Base-by-base conservation (phyloP, 2,888 invertebrate genomes). In the Cyclophora punctaria region DNA sequence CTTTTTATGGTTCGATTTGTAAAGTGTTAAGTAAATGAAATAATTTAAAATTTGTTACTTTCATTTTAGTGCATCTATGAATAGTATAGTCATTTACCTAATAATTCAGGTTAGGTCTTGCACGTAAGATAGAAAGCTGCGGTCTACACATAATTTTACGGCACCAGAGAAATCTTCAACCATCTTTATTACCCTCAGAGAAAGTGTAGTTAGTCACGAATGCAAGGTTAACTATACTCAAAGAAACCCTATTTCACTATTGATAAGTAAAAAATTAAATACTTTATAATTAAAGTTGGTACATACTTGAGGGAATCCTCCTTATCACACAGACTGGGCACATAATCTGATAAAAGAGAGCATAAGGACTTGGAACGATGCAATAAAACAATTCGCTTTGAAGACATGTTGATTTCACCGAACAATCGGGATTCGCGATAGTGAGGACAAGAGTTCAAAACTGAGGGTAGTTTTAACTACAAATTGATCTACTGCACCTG, bases 311-410 rank as follows among this genome's bases (percentile, higher is more conserved):
- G 33, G 3, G 34, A 6, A 44, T 42, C 4, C 4, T 42, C 42
- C n/a, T 42, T 42, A 7, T 20, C 44, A 5, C 34, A 33, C 6
- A 6, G 6, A 6, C 35, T 35, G 34, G 34, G 7, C 4, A 44
- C 46, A 5, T 49, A 45, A 5, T 61, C 57, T 41, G 34, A 41
- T 47, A 34, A 40, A 37, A 64, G 52, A 4, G 52, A 55, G 50
- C 54, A 53, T 50, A 58, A 48, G 0, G 62, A 64, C 46, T 51
- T 57, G 0, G 59, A 59, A 47, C 52, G 52, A 34, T 55, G 55
- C 6, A 57, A n/a, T 7, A 43, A 42, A 20, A 46, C 3, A 37
- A 5, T 37, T 5, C 4, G 4, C 37, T 37, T 37, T 37, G 37
- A 37, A 37, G 37, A 37, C 37, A 37, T 37, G 4, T 37, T 37